Base-by-base conservation (phyloP, 2,797 vertebrate species). In the Telmatherina bonti region DNA sequence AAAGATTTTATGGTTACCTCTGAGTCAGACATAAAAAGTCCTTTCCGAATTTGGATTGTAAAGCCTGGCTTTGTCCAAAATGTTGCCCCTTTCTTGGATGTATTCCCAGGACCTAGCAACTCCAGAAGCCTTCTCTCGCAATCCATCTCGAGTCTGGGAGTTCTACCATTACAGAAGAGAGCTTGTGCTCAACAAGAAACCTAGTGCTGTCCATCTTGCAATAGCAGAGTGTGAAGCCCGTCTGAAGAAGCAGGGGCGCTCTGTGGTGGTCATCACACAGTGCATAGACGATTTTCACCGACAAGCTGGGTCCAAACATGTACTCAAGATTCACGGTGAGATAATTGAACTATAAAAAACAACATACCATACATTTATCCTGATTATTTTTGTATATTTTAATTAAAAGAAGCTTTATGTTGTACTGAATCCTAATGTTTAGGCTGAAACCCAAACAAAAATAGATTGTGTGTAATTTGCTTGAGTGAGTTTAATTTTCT, bases 141-240 rank as follows among this genome's bases (percentile, higher is more conserved):
- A 95, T 85, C 96, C 98, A 0, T 97, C 97, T 0, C 94, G 94
- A 0, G 97, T 99, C 6, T 99, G 98, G 98, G 98, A 99, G 78
- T 99, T 99, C 76, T 99, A 97, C 89, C 97, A 99, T 62, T 96
- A 99, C 90, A 95, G 97, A 0, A 90, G 98, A 55, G 96, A 97
- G 63, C 65, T 97, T 67, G 94, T 95, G 76, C 64, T 95, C 82
- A 95, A 83, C 13, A 97, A 94, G 76, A 91, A 88, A 2, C 97
- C 97, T 7, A 98, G 93, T 0, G 79, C 95, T 0, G 97, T 95
- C 0, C 98, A 99, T 53, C 1, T 93, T 0, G 96, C 96, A 56
- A 96, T 99, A 0, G 96, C 97, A 0, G 94, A 97, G 83, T 99
- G 97, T 0, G 97, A 99, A 79, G 89, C 91, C 24, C 93, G 95